These are phyloP conservation scores for Crotalus helleri DNA, from an alignment of 2,113 vertebrate genomes.

Conservation along the genomic window DNA sequence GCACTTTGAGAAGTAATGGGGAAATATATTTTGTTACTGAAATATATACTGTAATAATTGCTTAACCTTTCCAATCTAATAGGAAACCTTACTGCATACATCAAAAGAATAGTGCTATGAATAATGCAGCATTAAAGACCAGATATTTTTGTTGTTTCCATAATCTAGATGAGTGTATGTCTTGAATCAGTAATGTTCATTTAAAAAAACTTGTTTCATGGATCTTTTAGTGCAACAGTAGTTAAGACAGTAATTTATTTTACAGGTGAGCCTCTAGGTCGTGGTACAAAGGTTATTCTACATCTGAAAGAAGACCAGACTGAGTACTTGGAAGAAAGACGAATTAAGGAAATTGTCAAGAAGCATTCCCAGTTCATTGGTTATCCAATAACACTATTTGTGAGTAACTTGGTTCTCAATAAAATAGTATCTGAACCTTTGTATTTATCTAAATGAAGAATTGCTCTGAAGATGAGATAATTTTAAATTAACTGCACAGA, in stretches of 20 bases:
- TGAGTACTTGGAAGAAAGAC: slow-evolving; percentile 77
- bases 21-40: not conserved
- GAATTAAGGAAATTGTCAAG: slow-evolving; percentile 81
- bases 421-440: not conserved
- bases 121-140: not conserved
- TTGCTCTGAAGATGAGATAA: not conserved
- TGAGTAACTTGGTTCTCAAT: slow-evolving; percentile 51
- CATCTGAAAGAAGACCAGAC: slow-evolving; percentile 82
- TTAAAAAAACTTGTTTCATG: not conserved
- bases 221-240: not conserved
- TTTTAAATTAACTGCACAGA: not conserved
- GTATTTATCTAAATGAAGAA: not conserved
- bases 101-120: not conserved
- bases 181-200: not conserved
- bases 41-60: not conserved
- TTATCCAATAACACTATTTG: slow-evolving; percentile 81
- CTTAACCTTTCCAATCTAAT: not conserved
- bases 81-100: not conserved
- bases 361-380: slow-evolving; percentile 86
- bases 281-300: slow-evolving; percentile 80
- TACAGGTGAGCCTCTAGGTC: slow-evolving; percentile 76
- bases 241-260: not conserved
- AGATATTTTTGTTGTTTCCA: not conserved
- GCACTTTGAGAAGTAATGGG: not conserved
- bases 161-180: not conserved